A percentile compares a stretch with the other conserved stretches of the same genome.
These are phyloP conservation scores for Heliothis peltigera DNA, from an alignment of 2,888 invertebrate species.

Conservation along the genomic window DNA sequence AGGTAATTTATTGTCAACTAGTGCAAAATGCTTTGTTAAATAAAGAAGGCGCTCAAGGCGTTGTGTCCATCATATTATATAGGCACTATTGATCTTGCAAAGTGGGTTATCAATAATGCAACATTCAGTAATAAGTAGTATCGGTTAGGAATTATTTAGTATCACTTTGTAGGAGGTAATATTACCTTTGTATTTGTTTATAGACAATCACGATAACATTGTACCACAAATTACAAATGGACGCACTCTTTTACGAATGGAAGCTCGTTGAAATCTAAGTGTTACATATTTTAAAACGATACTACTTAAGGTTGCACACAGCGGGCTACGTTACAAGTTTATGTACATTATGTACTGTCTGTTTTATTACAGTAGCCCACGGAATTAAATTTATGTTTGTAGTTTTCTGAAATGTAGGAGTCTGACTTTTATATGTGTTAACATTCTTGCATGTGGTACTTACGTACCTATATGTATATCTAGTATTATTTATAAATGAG, in stretches of 20 bases:
- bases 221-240: not conserved
- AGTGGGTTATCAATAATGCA: no score
- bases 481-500: not conserved
- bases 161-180: no score
- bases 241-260: not conserved
- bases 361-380: slow-evolving; percentile 38
- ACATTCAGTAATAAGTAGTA: no score
- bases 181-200: not conserved
- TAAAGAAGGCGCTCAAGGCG: no score
- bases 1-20: no score
- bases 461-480: no score
- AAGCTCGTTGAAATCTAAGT: not conserved
- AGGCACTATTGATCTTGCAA: no score
- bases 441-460: slow-evolving; percentile 7
- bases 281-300: slow-evolving; percentile 24
- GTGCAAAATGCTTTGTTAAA: no score
- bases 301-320: slow-evolving; percentile 29
- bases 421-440: slow-evolving; percentile 25
- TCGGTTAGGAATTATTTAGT: no score
- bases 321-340: slow-evolving; percentile 33
- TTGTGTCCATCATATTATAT: no score
- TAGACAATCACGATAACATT: not conserved
- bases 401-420: slow-evolving; percentile 23
- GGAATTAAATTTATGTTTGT: slow-evolving; percentile 36
- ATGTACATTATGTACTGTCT: slow-evolving; percentile 28